phyloP scores from a whole-genome alignment of 2,888 invertebrate genomes.

The Drosophila helvetica region DNA sequence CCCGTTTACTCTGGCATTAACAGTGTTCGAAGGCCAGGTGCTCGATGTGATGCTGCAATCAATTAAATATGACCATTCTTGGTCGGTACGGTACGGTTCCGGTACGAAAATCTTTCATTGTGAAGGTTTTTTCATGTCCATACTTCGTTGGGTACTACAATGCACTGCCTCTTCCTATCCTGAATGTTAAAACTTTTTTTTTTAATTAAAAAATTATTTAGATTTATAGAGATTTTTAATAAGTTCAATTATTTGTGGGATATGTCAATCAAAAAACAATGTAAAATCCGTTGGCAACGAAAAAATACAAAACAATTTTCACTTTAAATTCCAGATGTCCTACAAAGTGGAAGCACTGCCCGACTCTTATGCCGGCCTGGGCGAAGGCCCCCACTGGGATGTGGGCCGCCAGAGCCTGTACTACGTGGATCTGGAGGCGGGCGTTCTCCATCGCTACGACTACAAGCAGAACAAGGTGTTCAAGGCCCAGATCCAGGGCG shows the following conservation, averaged over 20 bases:
- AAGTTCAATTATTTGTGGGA: background rate
- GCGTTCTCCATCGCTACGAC: conserved; percentile 81
- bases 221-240: conserved; percentile 1
- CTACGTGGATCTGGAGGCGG: conserved; percentile 87
- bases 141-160: too few species aligned
- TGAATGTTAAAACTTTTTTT: too few species aligned
- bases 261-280: background rate
- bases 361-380: conserved; percentile 84
- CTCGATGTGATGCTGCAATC: too few species aligned
- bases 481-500: conserved; percentile 85
- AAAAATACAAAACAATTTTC: conserved; percentile 1
- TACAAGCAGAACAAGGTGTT: conserved; percentile 84
- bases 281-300: background rate
- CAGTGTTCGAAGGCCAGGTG: too few species aligned
- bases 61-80: too few species aligned
- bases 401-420: conserved; percentile 86
- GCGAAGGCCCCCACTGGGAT: conserved; percentile 91
- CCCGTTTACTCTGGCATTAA: too few species aligned
- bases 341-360: conserved; percentile 82
- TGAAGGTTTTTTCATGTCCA: too few species aligned
- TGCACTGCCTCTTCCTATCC: too few species aligned
- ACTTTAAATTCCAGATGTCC: conserved; percentile 81
- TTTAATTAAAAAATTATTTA: too few species aligned
- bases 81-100: too few species aligned
- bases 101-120: too few species aligned